Percentiles rank a stretch among this genome's conserved stretches.
phyloP scores from a whole-genome alignment of 2,113 vertebrate species.

The Pardalotus punctatus region DNA sequence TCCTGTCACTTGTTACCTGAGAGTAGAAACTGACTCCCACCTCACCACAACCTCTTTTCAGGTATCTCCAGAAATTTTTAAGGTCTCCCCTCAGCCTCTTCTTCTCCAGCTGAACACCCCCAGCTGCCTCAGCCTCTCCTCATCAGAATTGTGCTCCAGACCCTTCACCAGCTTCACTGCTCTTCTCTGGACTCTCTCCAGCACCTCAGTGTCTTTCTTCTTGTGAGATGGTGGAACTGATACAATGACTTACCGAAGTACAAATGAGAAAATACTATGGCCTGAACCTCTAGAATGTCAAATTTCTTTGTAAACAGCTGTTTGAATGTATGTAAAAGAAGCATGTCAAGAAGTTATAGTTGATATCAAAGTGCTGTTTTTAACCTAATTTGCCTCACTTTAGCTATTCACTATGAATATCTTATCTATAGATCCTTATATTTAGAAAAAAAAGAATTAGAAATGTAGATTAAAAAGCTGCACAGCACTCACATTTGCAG shows the following conservation, averaged over 20 bases:
- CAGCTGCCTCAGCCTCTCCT: neutral
- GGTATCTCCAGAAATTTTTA: neutral
- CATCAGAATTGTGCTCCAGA: neutral
- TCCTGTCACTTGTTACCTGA: neutral
- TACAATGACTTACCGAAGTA: neutral
- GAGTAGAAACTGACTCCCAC: neutral
- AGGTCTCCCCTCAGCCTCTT: neutral
- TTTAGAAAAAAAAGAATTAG: neutral
- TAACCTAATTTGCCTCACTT: neutral
- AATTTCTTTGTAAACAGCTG: neutral
- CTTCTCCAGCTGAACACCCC: neutral
- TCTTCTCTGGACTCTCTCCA: neutral
- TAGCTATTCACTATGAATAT: neutral
- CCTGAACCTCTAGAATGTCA: neutral
- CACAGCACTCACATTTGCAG: neutral
- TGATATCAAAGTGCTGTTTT: neutral
- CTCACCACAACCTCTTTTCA: neutral
- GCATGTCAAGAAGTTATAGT: neutral
- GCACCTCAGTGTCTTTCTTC: neutral
- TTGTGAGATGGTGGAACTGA: neutral
- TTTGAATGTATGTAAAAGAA: neutral
- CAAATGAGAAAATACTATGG: neutral
- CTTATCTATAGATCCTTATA: neutral
- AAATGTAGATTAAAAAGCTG: neutral
- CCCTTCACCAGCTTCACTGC: neutral